These are phyloP conservation scores for Latrodectus elegans DNA, from an alignment of 2,888 invertebrate species.

Conservation along the genomic window DNA sequence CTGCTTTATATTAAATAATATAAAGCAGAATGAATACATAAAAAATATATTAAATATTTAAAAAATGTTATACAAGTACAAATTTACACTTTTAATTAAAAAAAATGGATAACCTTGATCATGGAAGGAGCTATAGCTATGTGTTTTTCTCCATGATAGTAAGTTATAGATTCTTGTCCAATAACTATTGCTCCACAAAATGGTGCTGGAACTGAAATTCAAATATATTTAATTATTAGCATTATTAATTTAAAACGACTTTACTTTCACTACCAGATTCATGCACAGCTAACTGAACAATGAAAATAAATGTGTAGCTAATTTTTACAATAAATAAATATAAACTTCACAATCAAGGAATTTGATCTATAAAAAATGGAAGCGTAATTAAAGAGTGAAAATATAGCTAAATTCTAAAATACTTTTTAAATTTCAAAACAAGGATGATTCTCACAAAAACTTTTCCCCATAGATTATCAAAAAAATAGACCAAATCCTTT, in stretches of 20 bases:
- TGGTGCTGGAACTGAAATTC: conserved; percentile 87
- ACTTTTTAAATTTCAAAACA: no score
- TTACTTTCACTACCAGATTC: not conserved
- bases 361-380: no score
- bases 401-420: no score
- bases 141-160: conserved; percentile 93
- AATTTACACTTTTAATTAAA: not conserved
- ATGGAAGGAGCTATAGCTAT: conserved; percentile 94
- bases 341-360: no score
- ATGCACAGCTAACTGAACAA: not conserved
- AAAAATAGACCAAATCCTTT: no score
- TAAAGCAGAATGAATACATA: no score
- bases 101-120: conserved; percentile 83
- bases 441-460: no score
- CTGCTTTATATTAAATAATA: no score
- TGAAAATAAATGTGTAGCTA: no score
- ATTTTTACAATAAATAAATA: no score
- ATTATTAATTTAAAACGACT: not conserved
- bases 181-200: conserved; percentile 96
- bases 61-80: not conserved
- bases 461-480: no score
- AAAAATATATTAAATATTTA: not conserved
- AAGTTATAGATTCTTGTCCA: conserved; percentile 97
- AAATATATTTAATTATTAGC: not conserved
- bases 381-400: no score